Conservation (phyloP, 1,140 invertebrate genomes). For the Pachypsylla venusta region DNA sequence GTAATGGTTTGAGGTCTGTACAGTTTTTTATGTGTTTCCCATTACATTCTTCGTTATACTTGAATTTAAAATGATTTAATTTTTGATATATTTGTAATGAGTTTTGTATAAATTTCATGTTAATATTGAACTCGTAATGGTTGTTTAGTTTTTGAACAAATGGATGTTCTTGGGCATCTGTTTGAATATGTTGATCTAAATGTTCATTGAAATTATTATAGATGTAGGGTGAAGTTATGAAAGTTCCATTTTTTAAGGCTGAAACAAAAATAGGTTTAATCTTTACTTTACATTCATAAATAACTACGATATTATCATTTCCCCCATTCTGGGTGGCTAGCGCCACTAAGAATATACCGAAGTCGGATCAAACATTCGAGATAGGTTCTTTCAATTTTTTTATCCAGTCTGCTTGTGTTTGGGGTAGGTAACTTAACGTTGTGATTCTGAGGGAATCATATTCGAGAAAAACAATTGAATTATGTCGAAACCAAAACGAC, state of each 20-base stretch:
- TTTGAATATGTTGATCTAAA: background rate
- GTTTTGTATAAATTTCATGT: conserved; percentile 1
- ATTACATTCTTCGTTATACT: background rate
- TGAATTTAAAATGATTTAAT: background rate
- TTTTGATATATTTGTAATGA: background rate
- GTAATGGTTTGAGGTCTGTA: background rate
- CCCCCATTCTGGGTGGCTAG: no score
- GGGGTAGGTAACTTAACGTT: no score
- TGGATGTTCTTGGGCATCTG: background rate
- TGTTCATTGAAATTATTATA: background rate
- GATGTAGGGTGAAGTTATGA: background rate
- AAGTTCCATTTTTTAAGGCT: background rate
- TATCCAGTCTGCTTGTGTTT: no score
- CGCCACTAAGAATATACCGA: no score
- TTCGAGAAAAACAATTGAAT: no score
- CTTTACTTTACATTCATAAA: no score
- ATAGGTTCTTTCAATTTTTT: no score
- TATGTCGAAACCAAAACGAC: no score
- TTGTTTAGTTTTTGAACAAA: background rate
- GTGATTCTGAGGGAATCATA: no score
- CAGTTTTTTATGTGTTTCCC: background rate
- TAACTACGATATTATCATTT: no score
- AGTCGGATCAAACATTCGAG: no score
- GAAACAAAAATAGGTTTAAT: background rate
- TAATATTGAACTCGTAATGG: background rate